A percentile compares a stretch with the other conserved stretches of the same genome.
phyloP scores from a whole-genome alignment of 2,888 invertebrate species.

The Sussaba pulchella region DNA sequence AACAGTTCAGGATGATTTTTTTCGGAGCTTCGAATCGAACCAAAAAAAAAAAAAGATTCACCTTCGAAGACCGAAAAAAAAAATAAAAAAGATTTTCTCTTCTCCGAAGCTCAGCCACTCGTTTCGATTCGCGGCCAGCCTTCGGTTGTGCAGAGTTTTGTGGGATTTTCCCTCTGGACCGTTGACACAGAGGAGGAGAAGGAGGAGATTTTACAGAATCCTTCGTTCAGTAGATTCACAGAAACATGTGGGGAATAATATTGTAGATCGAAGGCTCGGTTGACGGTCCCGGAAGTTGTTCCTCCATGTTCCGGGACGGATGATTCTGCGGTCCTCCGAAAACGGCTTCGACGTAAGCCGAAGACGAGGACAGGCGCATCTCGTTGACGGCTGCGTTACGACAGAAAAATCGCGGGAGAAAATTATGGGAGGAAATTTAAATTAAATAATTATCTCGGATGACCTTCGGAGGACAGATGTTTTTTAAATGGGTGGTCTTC shows the following conservation, averaged over 20 bases:
- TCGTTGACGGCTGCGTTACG: constrained; percentile 51
- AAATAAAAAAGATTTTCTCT: neutral
- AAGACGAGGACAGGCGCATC: constrained; percentile 59
- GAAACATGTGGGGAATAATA: constrained; percentile 63
- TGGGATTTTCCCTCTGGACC: neutral
- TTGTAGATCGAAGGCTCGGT: constrained; percentile 59
- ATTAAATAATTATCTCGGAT: neutral
- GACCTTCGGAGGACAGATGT: too few relatives aligned
- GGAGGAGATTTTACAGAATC: too few relatives aligned
- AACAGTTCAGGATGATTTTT: neutral
- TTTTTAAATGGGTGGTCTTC: too few relatives aligned
- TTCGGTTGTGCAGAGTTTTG: neutral
- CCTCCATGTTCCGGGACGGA: constrained; percentile 59
- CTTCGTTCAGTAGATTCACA: too few relatives aligned
- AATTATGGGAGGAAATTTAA: neutral
- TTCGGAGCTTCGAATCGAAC: neutral
- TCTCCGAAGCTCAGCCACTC: neutral
- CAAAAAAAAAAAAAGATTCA: too few relatives aligned
- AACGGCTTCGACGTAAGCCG: constrained; percentile 64
- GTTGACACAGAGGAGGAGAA: too few relatives aligned
- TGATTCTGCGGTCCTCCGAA: constrained; percentile 62
- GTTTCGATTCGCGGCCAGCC: neutral
- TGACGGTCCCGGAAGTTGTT: constrained; percentile 57
- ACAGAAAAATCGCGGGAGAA: too few relatives aligned
- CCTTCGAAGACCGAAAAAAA: neutral